Percentiles rank a stretch among this genome's conserved stretches.
phyloP scores from a whole-genome alignment of 2,888 invertebrate species.

The Masnerella sp. region DNA sequence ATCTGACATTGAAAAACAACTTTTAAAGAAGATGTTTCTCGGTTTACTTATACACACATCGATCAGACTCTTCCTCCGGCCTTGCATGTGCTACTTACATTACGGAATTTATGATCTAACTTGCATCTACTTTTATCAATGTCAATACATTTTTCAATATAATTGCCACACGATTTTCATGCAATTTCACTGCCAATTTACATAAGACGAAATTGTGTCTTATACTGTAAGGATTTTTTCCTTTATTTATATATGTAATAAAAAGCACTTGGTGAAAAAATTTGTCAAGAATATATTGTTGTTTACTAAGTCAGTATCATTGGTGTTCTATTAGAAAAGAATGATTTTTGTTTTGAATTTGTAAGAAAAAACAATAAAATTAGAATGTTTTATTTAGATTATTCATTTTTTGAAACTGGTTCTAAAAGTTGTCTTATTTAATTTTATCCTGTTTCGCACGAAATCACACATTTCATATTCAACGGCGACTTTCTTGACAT shows the following conservation, averaged over 20 bases:
- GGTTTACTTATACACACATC: conserved; percentile 11
- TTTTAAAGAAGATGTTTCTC: conserved; percentile 22
- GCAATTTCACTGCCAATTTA: too few relatives aligned
- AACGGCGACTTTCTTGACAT: conserved; percentile 11
- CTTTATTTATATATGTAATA: too few relatives aligned
- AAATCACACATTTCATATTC: conserved; percentile 8
- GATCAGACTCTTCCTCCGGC: conserved; percentile 29
- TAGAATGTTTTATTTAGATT: too few relatives aligned
- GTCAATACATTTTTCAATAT: conserved; percentile 17
- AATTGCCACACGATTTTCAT: not conserved
- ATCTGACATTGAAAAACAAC: conserved; percentile 25
- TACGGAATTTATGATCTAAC: conserved; percentile 29
- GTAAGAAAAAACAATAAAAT: too few relatives aligned
- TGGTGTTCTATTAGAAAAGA: too few relatives aligned
- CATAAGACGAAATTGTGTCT: too few relatives aligned
- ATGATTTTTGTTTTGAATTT: too few relatives aligned
- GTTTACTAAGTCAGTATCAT: too few relatives aligned
- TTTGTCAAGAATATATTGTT: too few relatives aligned
- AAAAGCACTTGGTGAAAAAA: too few relatives aligned
- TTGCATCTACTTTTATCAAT: conserved; percentile 23
- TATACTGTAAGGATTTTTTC: too few relatives aligned
- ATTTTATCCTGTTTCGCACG: not conserved
- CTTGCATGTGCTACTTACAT: conserved; percentile 33
- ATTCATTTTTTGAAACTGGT: too few relatives aligned
- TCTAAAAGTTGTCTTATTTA: not conserved